These are phyloP conservation scores for Xestoiulus laeticollis DNA, from an alignment of 2,888 invertebrate species.

Conservation along the genomic window DNA sequence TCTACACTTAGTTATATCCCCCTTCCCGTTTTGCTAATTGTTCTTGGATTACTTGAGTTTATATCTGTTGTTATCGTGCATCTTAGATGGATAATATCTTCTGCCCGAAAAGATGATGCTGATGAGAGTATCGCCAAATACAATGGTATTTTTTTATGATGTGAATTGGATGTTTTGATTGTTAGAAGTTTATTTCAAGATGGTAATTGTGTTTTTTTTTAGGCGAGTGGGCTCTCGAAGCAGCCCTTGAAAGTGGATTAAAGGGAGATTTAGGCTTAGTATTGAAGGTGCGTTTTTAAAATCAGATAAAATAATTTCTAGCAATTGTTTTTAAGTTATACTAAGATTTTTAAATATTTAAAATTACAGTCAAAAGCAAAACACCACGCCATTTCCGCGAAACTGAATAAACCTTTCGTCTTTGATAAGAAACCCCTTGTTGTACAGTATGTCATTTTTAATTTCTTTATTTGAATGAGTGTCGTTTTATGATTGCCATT, in stretches of 20 bases:
- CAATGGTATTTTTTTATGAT: slow-evolving; percentile 73
- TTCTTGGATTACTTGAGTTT: background rate
- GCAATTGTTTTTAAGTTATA: background rate
- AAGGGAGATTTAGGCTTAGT: slow-evolving; percentile 87
- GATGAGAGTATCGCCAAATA: slow-evolving; percentile 94
- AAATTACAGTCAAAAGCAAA: slow-evolving; percentile 83
- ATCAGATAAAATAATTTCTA: background rate
- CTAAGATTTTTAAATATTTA: slow-evolving; percentile 54
- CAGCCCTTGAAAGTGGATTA: slow-evolving; percentile 79
- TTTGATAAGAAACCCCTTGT: slow-evolving; percentile 80
- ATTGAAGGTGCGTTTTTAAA: slow-evolving; percentile 72
- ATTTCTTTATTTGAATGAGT: slow-evolving; percentile 16
- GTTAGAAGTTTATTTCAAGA: background rate
- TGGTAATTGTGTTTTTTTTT: slow-evolving; percentile 54
- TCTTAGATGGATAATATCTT: slow-evolving; percentile 81
- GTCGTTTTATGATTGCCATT: too few relatives aligned
- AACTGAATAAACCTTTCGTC: slow-evolving; percentile 79
- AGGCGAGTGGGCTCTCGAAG: slow-evolving; percentile 77
- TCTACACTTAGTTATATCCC: too few relatives aligned
- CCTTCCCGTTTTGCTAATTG: background rate
- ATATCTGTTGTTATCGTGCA: too few relatives aligned
- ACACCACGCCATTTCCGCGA: slow-evolving; percentile 91
- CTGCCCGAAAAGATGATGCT: slow-evolving; percentile 86
- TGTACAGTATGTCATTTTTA: slow-evolving; percentile 76
- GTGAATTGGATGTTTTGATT: background rate